A percentile compares a stretch with the other conserved stretches of the same genome.
Conservation (phyloP, 2,113 vertebrate species). For the Mustelus asterias region DNA sequence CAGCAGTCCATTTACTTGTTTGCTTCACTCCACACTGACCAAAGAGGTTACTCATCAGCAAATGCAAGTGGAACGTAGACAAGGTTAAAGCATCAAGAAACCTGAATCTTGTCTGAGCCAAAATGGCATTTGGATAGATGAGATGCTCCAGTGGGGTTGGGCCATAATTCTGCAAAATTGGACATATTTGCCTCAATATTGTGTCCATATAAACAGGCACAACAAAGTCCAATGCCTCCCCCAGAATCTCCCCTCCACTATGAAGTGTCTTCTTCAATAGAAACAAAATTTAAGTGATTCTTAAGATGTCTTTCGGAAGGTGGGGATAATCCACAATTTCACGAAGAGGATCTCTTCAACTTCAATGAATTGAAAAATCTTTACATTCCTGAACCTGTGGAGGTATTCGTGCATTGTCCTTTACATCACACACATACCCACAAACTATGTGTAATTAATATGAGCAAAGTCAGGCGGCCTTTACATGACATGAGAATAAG, state of each 20-base stretch:
- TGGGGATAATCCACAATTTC: not conserved
- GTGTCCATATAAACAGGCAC: not conserved
- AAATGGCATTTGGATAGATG: not conserved
- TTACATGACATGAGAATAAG: not conserved
- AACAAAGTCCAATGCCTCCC: no score
- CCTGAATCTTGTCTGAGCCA: not conserved
- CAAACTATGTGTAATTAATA: not conserved
- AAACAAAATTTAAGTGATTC: not conserved
- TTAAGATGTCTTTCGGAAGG: not conserved
- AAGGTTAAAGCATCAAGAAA: not conserved
- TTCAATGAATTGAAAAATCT: constrained; percentile 14
- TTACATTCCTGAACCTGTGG: not conserved
- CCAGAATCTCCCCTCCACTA: not conserved
- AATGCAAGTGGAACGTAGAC: not conserved
- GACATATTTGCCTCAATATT: not conserved
- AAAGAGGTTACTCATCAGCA: not conserved
- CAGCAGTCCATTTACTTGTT: not conserved
- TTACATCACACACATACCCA: not conserved
- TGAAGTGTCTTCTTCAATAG: not conserved
- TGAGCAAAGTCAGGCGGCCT: not conserved
- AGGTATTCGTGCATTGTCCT: not conserved
- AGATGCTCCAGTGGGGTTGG: not conserved
- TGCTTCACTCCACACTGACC: not conserved
- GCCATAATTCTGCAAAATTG: not conserved
- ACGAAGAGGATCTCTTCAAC: not conserved